Percentiles rank a stretch among this genome's conserved stretches.
Conservation (phyloP, 2,888 invertebrate genomes). For the Calephelis perditalis region DNA sequence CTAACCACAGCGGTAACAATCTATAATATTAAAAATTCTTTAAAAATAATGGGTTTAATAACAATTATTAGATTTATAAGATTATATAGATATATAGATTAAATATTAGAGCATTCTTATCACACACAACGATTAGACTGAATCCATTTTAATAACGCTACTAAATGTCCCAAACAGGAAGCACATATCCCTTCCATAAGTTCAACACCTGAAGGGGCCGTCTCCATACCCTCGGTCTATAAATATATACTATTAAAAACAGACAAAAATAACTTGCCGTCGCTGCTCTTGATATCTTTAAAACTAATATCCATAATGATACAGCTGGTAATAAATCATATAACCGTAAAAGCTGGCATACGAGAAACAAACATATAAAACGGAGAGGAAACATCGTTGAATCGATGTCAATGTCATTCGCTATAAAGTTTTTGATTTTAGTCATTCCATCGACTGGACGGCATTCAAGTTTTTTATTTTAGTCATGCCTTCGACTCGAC, state of each 20-base stretch:
- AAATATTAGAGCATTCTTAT: neutral
- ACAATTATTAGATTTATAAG: no score
- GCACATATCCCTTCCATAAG: neutral
- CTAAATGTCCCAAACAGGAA: conserved; percentile 1
- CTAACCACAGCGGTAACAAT: no score
- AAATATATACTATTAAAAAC: conserved; percentile 3
- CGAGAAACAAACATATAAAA: neutral
- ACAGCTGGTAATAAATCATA: conserved; percentile 9
- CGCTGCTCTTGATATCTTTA: neutral
- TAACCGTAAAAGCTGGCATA: neutral
- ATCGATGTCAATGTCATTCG: conserved; percentile 6
- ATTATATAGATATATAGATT: no score
- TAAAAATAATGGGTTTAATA: no score
- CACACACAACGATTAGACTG: neutral
- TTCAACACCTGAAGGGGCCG: conserved; percentile 10
- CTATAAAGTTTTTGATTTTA: neutral
- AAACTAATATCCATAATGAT: neutral
- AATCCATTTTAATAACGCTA: neutral
- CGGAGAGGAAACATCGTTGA: neutral
- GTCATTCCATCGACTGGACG: no score
- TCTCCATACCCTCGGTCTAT: conserved; percentile 1
- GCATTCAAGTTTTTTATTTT: neutral
- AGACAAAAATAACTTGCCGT: neutral
- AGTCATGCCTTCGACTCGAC: no score
- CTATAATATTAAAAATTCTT: no score